Conservation (phyloP, 1,140 invertebrate species). For the Aphidius ervi region DNA sequence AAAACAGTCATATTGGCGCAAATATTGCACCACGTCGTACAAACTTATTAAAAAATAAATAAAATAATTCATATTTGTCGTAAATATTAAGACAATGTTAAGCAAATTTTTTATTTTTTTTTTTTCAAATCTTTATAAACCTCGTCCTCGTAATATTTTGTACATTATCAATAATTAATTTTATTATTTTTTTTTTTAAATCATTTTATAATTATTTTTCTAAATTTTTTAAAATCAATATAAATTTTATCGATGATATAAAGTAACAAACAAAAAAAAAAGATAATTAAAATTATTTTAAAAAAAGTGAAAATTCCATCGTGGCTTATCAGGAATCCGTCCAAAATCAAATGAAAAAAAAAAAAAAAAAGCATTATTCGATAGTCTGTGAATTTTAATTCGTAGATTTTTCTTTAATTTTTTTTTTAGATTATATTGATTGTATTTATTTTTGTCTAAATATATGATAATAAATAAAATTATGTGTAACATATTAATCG, state of each 20-base stretch:
- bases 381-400: background rate
- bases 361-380: background rate
- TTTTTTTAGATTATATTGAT: conserved; percentile 2
- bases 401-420: conserved; percentile 4
- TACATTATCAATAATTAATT: too few species aligned
- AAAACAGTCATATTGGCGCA: background rate
- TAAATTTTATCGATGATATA: too few species aligned
- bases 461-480: too few species aligned
- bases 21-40: conserved; percentile 10
- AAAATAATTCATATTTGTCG: background rate
- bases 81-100: background rate
- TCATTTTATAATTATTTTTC: too few species aligned
- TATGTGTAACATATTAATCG: too few species aligned
- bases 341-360: conserved; percentile 27
- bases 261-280: conserved; percentile 11
- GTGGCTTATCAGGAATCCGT: conserved; percentile 47
- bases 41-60: background rate
- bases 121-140: too few species aligned
- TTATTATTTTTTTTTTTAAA: too few species aligned
- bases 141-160: too few species aligned
- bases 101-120: too few species aligned
- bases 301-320: conserved; percentile 14
- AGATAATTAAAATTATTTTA: background rate
- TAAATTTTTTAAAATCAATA: background rate
- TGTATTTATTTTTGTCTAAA: background rate